These are phyloP conservation scores for Perodicticus potto DNA, from an alignment of 2,797 vertebrate species.

Conservation along the genomic window DNA sequence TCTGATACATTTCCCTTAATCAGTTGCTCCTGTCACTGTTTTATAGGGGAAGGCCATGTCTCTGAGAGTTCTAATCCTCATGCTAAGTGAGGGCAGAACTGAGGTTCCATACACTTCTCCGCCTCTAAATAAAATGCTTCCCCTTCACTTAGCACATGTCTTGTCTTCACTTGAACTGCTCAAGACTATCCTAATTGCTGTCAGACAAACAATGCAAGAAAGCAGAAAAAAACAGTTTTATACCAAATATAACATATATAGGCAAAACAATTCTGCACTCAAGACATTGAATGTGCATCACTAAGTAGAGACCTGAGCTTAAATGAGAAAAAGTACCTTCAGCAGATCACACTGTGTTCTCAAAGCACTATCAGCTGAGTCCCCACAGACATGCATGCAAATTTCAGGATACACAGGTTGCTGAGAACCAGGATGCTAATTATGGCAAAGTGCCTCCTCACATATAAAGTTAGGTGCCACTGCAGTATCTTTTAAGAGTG, in stretches of 20 bases:
- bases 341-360: conserved; percentile 34
- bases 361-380: conserved; percentile 12
- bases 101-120: neutral
- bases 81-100: neutral
- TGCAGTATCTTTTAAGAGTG: conserved; percentile 46
- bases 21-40: conserved; percentile 10
- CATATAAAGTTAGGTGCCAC: conserved; percentile 54
- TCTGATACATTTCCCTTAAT: neutral
- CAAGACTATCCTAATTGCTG: conserved; percentile 16
- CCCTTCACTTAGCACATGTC: neutral
- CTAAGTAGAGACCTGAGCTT: conserved; percentile 51
- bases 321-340: conserved; percentile 47
- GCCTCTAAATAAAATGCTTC: neutral
- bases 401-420: conserved; percentile 37
- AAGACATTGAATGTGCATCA: neutral
- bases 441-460: conserved; percentile 49
- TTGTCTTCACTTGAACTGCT: conserved; percentile 3
- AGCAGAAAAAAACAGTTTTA: neutral
- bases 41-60: neutral
- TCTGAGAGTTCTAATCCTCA: neutral
- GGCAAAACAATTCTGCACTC: conserved; percentile 49
- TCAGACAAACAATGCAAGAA: conserved; percentile 2
- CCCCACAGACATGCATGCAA: neutral
- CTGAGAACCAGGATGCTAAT: conserved; percentile 46
- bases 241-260: neutral